Evolutionary conservation across 2,113 vertebrate species (phyloP).

Genomic region (Scartelaos histophorus): DNA sequence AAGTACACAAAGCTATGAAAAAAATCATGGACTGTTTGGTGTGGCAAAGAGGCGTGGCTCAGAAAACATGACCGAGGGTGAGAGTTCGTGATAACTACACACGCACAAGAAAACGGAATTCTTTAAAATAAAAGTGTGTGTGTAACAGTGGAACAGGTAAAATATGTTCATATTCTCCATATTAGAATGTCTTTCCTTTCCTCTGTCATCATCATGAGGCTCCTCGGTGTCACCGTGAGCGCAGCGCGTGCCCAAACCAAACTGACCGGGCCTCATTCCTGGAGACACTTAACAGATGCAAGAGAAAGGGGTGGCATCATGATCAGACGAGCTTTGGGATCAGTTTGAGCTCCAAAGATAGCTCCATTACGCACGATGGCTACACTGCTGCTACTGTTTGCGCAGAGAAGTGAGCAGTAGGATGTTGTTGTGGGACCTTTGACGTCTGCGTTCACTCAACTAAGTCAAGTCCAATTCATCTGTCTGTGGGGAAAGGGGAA

Average conservation of each 20-base stretch:
- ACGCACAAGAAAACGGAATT: neutral
- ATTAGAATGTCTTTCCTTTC: neutral
- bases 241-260: conserved; percentile 19
- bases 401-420: conserved; percentile 10
- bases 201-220: neutral
- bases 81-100: neutral
- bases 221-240: neutral
- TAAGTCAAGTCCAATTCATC: conserved; percentile 18
- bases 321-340: neutral
- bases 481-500: conserved; percentile 3
- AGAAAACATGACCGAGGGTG: neutral
- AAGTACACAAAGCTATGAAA: neutral
- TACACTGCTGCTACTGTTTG: conserved; percentile 18
- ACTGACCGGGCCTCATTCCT: conserved; percentile 73
- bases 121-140: neutral
- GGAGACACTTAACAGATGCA: conserved; percentile 23
- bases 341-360: conserved; percentile 26
- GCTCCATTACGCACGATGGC: conserved; percentile 15
- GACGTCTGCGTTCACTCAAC: neutral
- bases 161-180: neutral
- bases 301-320: conserved; percentile 29
- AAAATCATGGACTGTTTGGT: neutral
- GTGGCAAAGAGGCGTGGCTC: neutral
- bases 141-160: neutral
- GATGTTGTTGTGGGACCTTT: conserved; percentile 37